Evolutionary conservation across 2,888 invertebrate species (phyloP), one percentile per base, ranked within the genome.

Genomic region (Petrophora chlorosata): DNA sequence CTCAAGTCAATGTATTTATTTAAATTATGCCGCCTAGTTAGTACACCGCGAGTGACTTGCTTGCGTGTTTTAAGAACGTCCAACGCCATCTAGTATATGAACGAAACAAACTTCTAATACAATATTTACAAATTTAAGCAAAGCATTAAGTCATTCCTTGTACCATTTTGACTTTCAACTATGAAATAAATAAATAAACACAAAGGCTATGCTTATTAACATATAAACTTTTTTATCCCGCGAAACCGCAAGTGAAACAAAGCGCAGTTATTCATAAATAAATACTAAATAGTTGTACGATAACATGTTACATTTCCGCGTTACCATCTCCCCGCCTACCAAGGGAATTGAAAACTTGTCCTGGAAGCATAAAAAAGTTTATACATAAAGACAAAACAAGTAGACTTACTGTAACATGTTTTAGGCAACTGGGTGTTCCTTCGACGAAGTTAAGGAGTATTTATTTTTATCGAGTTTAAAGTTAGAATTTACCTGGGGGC

Each of bases 321-420:
- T 35, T n/a, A 45, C 36, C 35, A 40, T 14, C 38, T 25, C 25
- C 25, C 32, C 22, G 26, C 44, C 53, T 62, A 57, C 10, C 56
- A 67, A 60, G 59, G 49, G 46, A 63, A 67, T 70, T 67, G 67
- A 63, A 67, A 71, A 65, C 60, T 67, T 52, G 49, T 49, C 44
- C 47, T 19, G 32, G 29, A 53, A 48, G 47, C 59, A 53, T 59
- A 63, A 56, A 56, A 55, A 70, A 70, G 57, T 70, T 70, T 15
- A 8, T 29, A 51, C 61, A 58, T 67, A 67, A 61, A 51, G 56
- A 53, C 36, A 47, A 56, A 61, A 56, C 54, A 59, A 53, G 45
- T 43, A 17, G 35, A 26, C 58, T 49, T 58, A 51, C 42, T 46
- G 44, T 55, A n/a, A 50, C 51, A 51, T 49, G 52, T 44, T 58